Base-by-base conservation (phyloP, 2,888 invertebrate species). In the Cecidostiba fungosa region DNA sequence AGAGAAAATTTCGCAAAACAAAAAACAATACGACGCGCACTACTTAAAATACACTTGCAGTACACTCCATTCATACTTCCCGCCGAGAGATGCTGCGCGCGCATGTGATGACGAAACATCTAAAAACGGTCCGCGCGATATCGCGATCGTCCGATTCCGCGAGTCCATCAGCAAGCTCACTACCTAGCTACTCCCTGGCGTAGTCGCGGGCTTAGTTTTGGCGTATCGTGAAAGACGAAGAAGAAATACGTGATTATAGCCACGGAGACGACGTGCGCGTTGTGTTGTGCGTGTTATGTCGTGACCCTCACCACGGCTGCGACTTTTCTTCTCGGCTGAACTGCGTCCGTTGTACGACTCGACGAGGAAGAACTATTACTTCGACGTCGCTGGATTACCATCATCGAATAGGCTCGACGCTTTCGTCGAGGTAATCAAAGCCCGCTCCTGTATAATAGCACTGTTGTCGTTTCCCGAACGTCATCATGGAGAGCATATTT, bases 401-500 rank as follows among this genome's bases (percentile, higher is more conserved):
- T 59, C 8, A 8, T 8, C 54, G 23, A 59, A 2, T n/a, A 59
- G 8, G n/a, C 50, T 50, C 50, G 19, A 50, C 50, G 50, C 19
- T 50, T 50, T 50, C 19, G 19, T 50, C 19, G 1, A 5, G 43
- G 36, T 19, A 62, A 43, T 78, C 14, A 43, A 54, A 39, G 73
- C 32, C n/a, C 8, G 19, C 23, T 39, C 72, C 23, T 59, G 39
- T 69, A 39, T 47, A 47, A 43, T 39, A 16, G 26, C 66, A 59
- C n/a, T n/a, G n/a, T 1, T n/a, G 54, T 59, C 36, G 26, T 43
- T 77, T 39, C 39, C 3, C 32, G 26, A 43, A 59, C 39, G 23
- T 50, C 54, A 54, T 77, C 47, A 87, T 87, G 87, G 87, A 87
- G 70, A 85, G 77, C 72, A 87, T 87, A 77, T 87, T 87, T 81